Percentiles rank a stretch among this genome's conserved stretches.
Evolutionary conservation across 1,140 invertebrate genomes (phyloP).

Genomic region (Metaphire vulgaris): DNA sequence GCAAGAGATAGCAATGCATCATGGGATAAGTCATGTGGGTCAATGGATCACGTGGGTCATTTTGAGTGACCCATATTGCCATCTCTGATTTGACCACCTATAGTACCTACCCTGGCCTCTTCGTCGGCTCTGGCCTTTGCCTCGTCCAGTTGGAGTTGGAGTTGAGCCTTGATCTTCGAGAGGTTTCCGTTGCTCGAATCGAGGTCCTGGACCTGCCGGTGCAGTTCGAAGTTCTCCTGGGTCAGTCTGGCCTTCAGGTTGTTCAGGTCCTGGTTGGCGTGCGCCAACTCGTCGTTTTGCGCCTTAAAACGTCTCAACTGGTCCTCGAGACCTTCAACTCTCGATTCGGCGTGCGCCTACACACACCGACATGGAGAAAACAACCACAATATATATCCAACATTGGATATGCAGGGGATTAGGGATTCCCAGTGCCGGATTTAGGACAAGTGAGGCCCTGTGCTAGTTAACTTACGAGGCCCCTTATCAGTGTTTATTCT

Average conservation of each 20-base stretch:
- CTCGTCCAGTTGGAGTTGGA: slow-evolving; percentile 46
- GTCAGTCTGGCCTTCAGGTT: slow-evolving; percentile 44
- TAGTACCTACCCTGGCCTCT: slow-evolving; percentile 35
- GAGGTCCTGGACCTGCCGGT: slow-evolving; percentile 49
- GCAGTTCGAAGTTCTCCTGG: slow-evolving; percentile 52
- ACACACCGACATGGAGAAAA: no score
- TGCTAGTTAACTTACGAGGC: no score
- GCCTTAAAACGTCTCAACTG: slow-evolving; percentile 42
- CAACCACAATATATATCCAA: no score
- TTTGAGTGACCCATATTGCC: no score
- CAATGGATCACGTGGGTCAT: no score
- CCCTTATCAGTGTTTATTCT: no score
- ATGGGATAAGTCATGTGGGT: no score
- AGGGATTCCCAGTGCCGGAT: no score
- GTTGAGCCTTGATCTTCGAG: slow-evolving; percentile 44
- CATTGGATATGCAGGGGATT: no score
- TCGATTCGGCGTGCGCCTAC: slow-evolving; percentile 45
- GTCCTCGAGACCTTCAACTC: slow-evolving; percentile 45
- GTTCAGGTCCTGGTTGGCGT: slow-evolving; percentile 47
- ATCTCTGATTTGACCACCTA: no score
- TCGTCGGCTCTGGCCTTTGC: slow-evolving; percentile 48
- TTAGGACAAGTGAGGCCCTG: no score
- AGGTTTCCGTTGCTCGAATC: slow-evolving; percentile 47
- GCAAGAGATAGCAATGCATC: not conserved
- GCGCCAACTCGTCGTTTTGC: slow-evolving; percentile 48